Percentiles rank a stretch among this genome's conserved stretches.
Conservation (phyloP, 1,140 invertebrate genomes). For the Cydia fagiglandana region DNA sequence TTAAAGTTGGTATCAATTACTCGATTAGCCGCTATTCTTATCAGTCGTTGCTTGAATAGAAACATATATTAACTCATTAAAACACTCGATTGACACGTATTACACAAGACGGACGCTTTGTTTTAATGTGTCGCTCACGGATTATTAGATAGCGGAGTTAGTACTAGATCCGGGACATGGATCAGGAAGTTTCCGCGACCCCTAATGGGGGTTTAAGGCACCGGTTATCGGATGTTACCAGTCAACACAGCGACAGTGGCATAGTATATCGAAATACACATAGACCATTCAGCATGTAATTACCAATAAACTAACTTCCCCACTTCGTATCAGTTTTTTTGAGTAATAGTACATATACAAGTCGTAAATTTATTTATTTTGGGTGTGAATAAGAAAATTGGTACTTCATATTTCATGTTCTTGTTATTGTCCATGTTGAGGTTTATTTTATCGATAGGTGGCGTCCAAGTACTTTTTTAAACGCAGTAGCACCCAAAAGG, state of each 20-base stretch:
- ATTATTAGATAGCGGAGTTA: slow-evolving; percentile 12
- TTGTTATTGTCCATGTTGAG: not conserved
- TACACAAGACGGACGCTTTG: slow-evolving; percentile 12
- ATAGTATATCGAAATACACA: slow-evolving; percentile 5
- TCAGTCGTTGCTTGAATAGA: slow-evolving; percentile 6
- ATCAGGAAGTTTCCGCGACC: not conserved
- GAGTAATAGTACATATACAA: not conserved
- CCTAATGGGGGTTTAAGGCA: not conserved
- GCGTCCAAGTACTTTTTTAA: slow-evolving; percentile 48
- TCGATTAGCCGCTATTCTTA: not conserved
- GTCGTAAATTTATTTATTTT: not conserved
- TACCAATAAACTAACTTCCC: not conserved
- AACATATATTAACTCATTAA: slow-evolving; percentile 5
- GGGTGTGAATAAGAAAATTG: not conserved
- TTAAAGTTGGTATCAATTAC: slow-evolving; percentile 11
- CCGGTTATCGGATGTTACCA: not conserved
- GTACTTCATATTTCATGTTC: not conserved
- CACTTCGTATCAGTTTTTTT: not conserved
- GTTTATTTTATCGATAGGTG: slow-evolving; percentile 42
- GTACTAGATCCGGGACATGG: slow-evolving; percentile 1
- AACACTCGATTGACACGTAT: not conserved
- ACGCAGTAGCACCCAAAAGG: slow-evolving; percentile 38
- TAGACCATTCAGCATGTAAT: slow-evolving; percentile 10
- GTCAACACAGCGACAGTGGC: not conserved
- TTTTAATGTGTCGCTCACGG: slow-evolving; percentile 13